Conservation (phyloP, 2,888 invertebrate genomes). For the Lasioglossum figueresi region DNA sequence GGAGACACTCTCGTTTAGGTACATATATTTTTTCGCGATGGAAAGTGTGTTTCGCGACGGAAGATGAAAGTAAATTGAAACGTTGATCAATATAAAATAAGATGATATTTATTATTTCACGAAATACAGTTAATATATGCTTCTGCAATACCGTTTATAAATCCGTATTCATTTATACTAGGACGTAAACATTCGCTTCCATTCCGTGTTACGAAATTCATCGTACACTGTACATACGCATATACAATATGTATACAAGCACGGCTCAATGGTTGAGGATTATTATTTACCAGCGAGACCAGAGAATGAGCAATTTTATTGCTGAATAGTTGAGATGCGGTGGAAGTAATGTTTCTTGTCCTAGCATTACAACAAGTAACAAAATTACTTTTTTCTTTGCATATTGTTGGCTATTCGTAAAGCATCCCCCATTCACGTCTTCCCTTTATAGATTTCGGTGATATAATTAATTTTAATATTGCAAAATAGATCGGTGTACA, state of each 20-base stretch:
- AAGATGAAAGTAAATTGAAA: slow-evolving; percentile 65
- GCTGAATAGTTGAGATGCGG: slow-evolving; percentile 61
- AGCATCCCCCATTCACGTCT: slow-evolving; percentile 2
- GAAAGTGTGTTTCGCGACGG: slow-evolving; percentile 37
- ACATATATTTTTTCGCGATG: slow-evolving; percentile 24
- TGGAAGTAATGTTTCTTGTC: slow-evolving; percentile 62
- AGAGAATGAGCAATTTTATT: slow-evolving; percentile 72
- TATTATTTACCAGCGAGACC: slow-evolving; percentile 32
- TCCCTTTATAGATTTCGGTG: slow-evolving; percentile 20
- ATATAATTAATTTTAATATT: slow-evolving; percentile 48
- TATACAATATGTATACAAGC: not conserved
- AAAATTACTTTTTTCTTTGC: slow-evolving; percentile 27
- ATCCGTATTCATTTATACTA: slow-evolving; percentile 70
- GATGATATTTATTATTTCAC: slow-evolving; percentile 79
- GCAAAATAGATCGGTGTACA: slow-evolving; percentile 53
- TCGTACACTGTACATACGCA: not conserved
- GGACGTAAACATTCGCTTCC: slow-evolving; percentile 65
- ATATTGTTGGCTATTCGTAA: not conserved
- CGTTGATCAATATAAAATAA: slow-evolving; percentile 79
- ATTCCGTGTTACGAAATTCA: slow-evolving; percentile 19
- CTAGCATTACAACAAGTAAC: slow-evolving; percentile 56
- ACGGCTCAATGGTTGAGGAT: slow-evolving; percentile 12
- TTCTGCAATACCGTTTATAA: slow-evolving; percentile 75
- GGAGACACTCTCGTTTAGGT: slow-evolving; percentile 36
- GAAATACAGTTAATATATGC: slow-evolving; percentile 79